Evolutionary conservation across 2,888 invertebrate species (phyloP).

Genomic region (Drosophila merina): DNA sequence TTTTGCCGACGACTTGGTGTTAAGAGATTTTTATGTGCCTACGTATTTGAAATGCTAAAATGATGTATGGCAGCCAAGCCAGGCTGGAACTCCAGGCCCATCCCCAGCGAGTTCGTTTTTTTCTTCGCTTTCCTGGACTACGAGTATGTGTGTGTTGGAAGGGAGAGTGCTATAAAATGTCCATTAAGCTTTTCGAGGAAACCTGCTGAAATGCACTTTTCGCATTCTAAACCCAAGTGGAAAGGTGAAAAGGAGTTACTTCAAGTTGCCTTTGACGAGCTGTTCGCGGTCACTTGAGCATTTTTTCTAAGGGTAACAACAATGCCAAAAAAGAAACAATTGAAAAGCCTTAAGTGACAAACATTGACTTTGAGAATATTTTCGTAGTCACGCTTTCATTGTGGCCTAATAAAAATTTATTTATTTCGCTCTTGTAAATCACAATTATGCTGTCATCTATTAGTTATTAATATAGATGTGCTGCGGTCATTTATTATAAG

Average conservation of each 20-base stretch:
- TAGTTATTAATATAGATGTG: slow-evolving; percentile 56
- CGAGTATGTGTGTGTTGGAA: slow-evolving; percentile 3
- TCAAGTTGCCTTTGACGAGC: slow-evolving; percentile 24
- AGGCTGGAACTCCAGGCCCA: slow-evolving; percentile 17
- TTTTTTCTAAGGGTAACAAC: not conserved
- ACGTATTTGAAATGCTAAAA: slow-evolving; percentile 55
- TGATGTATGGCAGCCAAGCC: slow-evolving; percentile 48
- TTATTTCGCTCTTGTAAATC: slow-evolving; percentile 53
- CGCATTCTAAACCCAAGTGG: slow-evolving; percentile 36
- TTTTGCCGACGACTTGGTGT: slow-evolving; percentile 46
- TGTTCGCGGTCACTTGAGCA: slow-evolving; percentile 39
- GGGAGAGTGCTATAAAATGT: slow-evolving; percentile 53
- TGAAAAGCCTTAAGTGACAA: not conserved
- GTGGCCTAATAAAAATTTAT: slow-evolving; percentile 41
- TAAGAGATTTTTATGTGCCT: slow-evolving; percentile 61
- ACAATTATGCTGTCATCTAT: slow-evolving; percentile 61
- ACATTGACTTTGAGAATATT: slow-evolving; percentile 1
- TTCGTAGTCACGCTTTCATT: not conserved
- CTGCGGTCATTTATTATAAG: slow-evolving; percentile 50
- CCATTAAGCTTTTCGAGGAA: slow-evolving; percentile 55
- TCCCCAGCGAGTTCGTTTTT: slow-evolving; percentile 1
- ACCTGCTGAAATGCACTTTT: slow-evolving; percentile 56
- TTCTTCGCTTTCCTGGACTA: not conserved
- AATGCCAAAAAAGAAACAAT: not conserved
- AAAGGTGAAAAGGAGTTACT: slow-evolving; percentile 11